Evolutionary conservation across 2,113 vertebrate species (phyloP).

Genomic region (Eleginops maclovinus): DNA sequence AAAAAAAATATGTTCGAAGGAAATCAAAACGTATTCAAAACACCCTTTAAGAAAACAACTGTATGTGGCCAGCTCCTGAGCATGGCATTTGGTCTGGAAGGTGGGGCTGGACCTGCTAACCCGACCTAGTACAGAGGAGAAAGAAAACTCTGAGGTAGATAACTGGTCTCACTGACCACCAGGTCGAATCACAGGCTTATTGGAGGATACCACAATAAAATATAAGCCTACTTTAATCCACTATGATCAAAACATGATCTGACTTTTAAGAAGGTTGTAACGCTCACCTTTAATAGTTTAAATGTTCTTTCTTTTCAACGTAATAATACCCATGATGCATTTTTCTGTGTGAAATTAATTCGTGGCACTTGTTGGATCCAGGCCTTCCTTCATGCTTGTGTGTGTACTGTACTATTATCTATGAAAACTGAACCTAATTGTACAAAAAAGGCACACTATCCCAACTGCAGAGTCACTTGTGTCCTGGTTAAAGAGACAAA

Average conservation of each 20-base stretch:
- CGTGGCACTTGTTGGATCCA: constrained; percentile 94
- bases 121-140: constrained; percentile 93
- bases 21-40: constrained; percentile 85
- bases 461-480: constrained; percentile 91
- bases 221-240: constrained; percentile 83
- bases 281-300: constrained; percentile 89
- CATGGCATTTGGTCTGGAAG: constrained; percentile 97
- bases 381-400: constrained; percentile 91
- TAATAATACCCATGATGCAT: constrained; percentile 77
- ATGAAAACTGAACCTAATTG: constrained; percentile 90
- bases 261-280: constrained; percentile 67
- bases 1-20: constrained; percentile 80
- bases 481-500: constrained; percentile 89
- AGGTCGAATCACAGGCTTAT: constrained; percentile 92
- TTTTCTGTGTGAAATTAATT: constrained; percentile 85
- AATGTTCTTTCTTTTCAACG: constrained; percentile 75
- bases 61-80: constrained; percentile 95
- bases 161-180: constrained; percentile 95
- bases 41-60: constrained; percentile 87
- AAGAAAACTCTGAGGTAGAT: constrained; percentile 98
- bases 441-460: constrained; percentile 99
- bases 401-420: constrained; percentile 87
- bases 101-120: constrained; percentile 97
- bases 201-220: constrained; percentile 92
- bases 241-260: constrained; percentile 82